Percentiles rank a stretch among this genome's conserved stretches.
phyloP scores from a whole-genome alignment of 1,140 invertebrate genomes.

The Andrena cerasifolii region DNA sequence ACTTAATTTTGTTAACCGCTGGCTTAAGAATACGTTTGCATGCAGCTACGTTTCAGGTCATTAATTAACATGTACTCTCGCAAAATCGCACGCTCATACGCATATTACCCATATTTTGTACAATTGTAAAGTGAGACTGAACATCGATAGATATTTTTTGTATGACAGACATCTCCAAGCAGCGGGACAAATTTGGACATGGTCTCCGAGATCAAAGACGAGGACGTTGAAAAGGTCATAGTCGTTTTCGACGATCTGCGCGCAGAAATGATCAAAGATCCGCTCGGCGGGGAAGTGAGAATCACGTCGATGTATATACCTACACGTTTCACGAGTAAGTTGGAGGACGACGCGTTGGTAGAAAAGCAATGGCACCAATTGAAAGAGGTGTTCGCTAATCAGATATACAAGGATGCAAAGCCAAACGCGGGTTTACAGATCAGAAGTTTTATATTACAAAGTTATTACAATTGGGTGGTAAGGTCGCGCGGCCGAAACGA shows the following conservation, averaged over 20 bases:
- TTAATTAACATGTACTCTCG: not conserved
- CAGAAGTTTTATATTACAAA: conserved; percentile 62
- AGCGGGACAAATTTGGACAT: conserved; percentile 39
- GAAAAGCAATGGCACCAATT: conserved; percentile 72
- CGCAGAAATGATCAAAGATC: conserved; percentile 65
- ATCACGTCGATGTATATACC: conserved; percentile 41
- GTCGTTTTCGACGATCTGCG: conserved; percentile 60
- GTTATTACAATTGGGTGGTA: conserved; percentile 67
- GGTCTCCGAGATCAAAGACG: conserved; percentile 35
- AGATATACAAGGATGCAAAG: conserved; percentile 65
- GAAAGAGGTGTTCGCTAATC: conserved; percentile 72
- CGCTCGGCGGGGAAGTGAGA: conserved; percentile 64
- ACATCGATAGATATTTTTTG: conserved; percentile 44
- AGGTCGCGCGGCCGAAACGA: conserved; percentile 52
- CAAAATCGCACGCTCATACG: not conserved
- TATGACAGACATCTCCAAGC: conserved; percentile 43
- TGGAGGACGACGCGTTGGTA: conserved; percentile 19
- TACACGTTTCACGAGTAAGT: conserved; percentile 20
- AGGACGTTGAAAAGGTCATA: conserved; percentile 34
- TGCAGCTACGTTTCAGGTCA: not conserved
- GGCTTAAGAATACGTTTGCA: not conserved
- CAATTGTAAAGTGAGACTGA: conserved; percentile 26
- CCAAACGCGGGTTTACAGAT: conserved; percentile 63
- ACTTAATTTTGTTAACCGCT: not conserved
- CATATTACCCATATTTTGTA: not conserved